A percentile compares a stretch with the other conserved stretches of the same genome.
These are phyloP conservation scores for Agonopterix heracliana DNA, from an alignment of 2,888 invertebrate species.

Conservation along the genomic window DNA sequence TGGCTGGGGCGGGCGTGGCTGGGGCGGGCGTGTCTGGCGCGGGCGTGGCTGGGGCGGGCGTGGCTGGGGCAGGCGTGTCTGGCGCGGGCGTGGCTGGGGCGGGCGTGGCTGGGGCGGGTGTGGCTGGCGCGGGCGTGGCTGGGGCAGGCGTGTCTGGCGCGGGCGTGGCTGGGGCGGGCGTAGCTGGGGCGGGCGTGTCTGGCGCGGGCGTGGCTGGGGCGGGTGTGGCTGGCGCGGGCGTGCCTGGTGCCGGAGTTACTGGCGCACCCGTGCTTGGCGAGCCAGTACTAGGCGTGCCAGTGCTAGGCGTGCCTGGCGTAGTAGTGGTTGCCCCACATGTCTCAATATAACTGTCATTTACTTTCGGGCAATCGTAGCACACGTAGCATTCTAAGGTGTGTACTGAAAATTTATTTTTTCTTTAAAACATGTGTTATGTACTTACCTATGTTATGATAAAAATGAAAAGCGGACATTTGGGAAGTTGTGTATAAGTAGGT, in stretches of 20 bases:
- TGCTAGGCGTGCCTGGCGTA: background rate
- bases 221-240: background rate
- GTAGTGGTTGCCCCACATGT: conserved; percentile 20
- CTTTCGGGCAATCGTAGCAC: conserved; percentile 25
- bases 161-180: background rate
- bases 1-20: too few relatives aligned
- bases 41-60: too few relatives aligned
- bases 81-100: background rate
- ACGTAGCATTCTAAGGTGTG: conserved; percentile 31
- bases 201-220: background rate
- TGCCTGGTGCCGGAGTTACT: background rate
- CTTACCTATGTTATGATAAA: too few relatives aligned
- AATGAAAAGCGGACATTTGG: too few relatives aligned
- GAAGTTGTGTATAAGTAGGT: too few relatives aligned
- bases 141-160: background rate
- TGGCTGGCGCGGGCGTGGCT: background rate
- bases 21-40: too few relatives aligned
- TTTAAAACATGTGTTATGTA: background rate
- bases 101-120: background rate
- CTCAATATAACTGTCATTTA: conserved; percentile 15
- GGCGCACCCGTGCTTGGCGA: background rate
- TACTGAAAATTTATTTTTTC: conserved; percentile 23
- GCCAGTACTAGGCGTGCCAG: background rate
- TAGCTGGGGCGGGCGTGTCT: background rate
- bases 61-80: too few relatives aligned